Evolutionary conservation across 2,113 vertebrate genomes (phyloP), one percentile per base, ranked within the genome.

Genomic region (Nymphicus hollandicus): DNA sequence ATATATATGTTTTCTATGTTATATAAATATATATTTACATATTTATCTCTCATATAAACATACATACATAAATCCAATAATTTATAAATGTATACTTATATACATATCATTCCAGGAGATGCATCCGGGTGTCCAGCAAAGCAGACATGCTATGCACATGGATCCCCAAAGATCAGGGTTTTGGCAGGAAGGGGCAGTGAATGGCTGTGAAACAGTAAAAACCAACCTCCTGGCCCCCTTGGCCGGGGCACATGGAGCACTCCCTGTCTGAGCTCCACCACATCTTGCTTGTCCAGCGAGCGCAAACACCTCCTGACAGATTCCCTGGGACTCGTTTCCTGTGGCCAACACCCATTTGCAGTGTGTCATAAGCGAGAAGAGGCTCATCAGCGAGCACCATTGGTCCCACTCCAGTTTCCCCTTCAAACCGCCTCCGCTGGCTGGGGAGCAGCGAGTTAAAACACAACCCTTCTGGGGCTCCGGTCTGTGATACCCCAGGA

Each of bases 231-330:
- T 6, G 2, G 39, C 7, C 41, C 17, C 55, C 44, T 41, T 17
- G 80, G 39, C 56, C 18, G 33, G 37, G 61, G 43, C 3, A 1
- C 17, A 5, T 5, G 1, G 53, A 39, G 4, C 46, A 22, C 0
- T 1, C 37, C 9, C 7, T 19, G 9, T 69, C 73, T 39, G 58
- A 49, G 58, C 58, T 63, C 63, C 3, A 1, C 58, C 9, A 0
- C 16, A 70, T 83, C 66, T 63, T 44, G 43, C 89, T 91, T 95
- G 68, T 44, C 68, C 72, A 44, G 66, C 0, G 1, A 23, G 20
- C 1, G 20, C 72, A 43, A 50, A 52, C 68, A 60, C 28, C 4
- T 1, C 55, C 58, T 23, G 2, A 11, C 13, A 2, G 65, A 52
- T 56, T 91, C 81, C n/a, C 68, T 6, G 4, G 77, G 33, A 47